Conservation (phyloP, 2,113 vertebrate species). For the Colinus virginianus region DNA sequence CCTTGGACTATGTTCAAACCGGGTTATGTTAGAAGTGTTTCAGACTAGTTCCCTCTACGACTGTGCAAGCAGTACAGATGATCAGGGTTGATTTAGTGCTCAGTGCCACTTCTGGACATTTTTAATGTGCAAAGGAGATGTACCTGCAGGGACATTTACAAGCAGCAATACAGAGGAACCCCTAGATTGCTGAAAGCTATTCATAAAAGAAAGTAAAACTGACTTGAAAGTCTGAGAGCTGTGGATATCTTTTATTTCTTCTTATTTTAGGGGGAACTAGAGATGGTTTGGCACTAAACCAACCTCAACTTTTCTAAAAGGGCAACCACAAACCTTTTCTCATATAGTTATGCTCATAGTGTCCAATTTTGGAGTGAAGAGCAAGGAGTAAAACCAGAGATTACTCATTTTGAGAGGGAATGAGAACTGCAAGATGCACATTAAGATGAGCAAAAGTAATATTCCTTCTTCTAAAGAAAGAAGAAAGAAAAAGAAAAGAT, state of each 20-base stretch:
- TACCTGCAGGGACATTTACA: neutral
- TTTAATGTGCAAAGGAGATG: neutral
- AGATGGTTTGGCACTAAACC: neutral
- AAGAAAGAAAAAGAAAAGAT: neutral
- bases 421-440: neutral
- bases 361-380: neutral
- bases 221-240: neutral
- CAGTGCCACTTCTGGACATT: neutral
- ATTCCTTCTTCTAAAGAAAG: neutral
- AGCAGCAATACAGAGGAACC: neutral
- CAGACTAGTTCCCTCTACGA: neutral
- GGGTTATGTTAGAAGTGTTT: neutral
- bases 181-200: neutral
- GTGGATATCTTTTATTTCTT: neutral
- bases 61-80: neutral
- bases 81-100: neutral
- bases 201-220: neutral
- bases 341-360: neutral
- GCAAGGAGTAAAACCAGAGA: neutral
- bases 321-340: neutral
- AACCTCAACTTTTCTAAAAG: neutral
- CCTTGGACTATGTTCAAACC: no score
- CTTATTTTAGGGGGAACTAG: neutral
- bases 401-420: neutral
- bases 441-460: neutral